Base-by-base conservation (phyloP, 2,113 vertebrate species). In the Pteruthius melanotis region DNA sequence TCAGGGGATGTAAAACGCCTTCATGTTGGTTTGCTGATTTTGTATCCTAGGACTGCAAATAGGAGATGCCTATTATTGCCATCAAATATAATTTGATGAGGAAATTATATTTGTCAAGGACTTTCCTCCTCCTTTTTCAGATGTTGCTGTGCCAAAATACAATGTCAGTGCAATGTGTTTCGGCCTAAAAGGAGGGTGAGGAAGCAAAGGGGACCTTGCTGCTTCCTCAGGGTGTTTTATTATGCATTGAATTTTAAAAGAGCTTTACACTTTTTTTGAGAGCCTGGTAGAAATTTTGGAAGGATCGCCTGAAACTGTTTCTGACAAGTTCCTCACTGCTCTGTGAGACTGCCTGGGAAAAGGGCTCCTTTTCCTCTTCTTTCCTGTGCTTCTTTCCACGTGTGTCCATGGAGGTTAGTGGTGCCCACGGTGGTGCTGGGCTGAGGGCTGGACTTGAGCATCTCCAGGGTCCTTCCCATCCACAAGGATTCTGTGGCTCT, bases 31-130 rank as follows among this genome's bases (percentile, higher is more conserved):
- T 90, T 94, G 60, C 75, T 78, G 69, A 40, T 61, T 77, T 86
- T 86, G 84, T 82, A 85, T 87, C 86, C 54, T 50, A 63, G 72
- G 64, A 86, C 76, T 83, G 80, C 81, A 94, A 89, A 80, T 66
- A 92, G 59, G 79, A 80, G 40, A 70, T 65, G 52, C 2, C 1
- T 68, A 47, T 83, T 94, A 86, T 80, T 93, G 71, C 68, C 75
- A 74, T 87, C 89, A 93, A 57, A 83, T 80, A 74, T 63, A 65
- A 86, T 76, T 72, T 85, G 66, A 76, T 90, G 63, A 87, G 63
- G 78, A 90, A 97, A 88, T 92, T n/a, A 39, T 37, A 57, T 89
- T 83, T 13, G 18, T 70, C 59, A 61, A 83, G 82, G 85, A 71
- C 50, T 83, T 80, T 70, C 52, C 35, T 83, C 72, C 31, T 69